Evolutionary conservation across 2,888 invertebrate species (phyloP), one percentile per base, ranked within the genome.

Genomic region (Epirrita christyi): DNA sequence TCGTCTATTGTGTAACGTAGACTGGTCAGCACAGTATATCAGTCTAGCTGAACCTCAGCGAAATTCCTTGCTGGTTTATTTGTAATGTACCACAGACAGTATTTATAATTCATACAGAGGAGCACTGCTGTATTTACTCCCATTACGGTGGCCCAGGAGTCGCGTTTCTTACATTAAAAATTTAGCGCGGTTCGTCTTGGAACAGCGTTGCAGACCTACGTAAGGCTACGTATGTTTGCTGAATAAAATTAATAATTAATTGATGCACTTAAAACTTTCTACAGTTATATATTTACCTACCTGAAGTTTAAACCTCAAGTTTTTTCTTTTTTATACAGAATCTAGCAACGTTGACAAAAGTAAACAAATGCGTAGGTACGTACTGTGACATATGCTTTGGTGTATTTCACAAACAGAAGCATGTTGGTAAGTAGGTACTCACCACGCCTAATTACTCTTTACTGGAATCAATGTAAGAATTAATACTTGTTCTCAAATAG

Each of bases 101-200:
- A 83, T 85, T 75, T 87, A 86, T 89, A 85, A 89, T 88, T 88
- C 83, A 89, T 85, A 81, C 83, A 83, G 83, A 85, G 82, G 81
- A 86, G 83, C 83, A 78, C 81, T 76, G 77, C 81, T 85, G 86
- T 89, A 86, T 89, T 89, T 89, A 88, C 86, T 82, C 77, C 86
- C 85, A 88, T 88, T 87, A 87, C 83, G 72, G 81, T 69, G 81
- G 77, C 78, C 78, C 78, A 71, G 63, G 73, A 82, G 85, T 85
- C 85, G 82, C 84, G 76, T 83, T 83, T 78, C 83, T 83, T 76
- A 75, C 81, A 83, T 88, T 87, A 86, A 86, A 86, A 83, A 88
- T 87, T 81, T 80, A 88, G 74, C 76, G 71, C 71, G 61, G 78
- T 77, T 78, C 75, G 74, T 76, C 78, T 78, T 55, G 72, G 55